Conservation (phyloP, 2,797 vertebrate genomes). For the Melanotaenia boesemani region DNA sequence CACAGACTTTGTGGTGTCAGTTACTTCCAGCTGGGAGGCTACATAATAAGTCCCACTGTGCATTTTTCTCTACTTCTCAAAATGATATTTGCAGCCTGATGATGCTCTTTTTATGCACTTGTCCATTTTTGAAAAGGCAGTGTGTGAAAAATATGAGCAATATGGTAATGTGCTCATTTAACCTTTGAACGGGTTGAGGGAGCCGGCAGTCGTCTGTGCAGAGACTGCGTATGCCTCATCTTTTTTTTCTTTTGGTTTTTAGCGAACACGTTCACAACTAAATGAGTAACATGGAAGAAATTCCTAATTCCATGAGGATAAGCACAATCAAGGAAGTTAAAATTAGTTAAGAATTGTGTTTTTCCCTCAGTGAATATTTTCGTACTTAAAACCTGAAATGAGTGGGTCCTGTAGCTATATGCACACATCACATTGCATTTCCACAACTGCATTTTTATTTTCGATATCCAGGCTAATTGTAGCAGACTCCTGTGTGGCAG, state of each 20-base stretch:
- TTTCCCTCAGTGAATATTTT: conserved; percentile 4
- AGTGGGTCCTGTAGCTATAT: conserved; percentile 3
- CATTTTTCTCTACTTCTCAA: conserved; percentile 35
- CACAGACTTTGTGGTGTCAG: conserved; percentile 31
- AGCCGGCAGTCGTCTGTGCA: conserved; percentile 10
- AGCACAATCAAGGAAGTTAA: not conserved
- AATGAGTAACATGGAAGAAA: not conserved
- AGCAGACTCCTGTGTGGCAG: conserved; percentile 33
- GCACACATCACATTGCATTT: conserved; percentile 37
- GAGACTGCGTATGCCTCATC: not conserved
- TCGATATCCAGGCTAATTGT: conserved; percentile 42
- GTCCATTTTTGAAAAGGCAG: conserved; percentile 38
- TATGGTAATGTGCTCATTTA: conserved; percentile 46
- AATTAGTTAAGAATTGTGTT: not conserved
- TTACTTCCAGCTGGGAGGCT: conserved; percentile 33
- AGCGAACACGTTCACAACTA: not conserved
- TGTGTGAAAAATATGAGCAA: conserved; percentile 22
- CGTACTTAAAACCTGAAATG: conserved; percentile 2
- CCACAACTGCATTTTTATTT: conserved; percentile 47
- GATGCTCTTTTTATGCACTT: conserved; percentile 13
- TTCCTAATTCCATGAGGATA: not conserved
- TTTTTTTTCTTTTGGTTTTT: not conserved
- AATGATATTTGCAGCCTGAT: conserved; percentile 14
- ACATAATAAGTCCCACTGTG: conserved; percentile 64
- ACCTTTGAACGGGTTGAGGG: conserved; percentile 35